Base-by-base conservation (phyloP, 2,113 vertebrate species). In the Leptodactylus fuscus region DNA sequence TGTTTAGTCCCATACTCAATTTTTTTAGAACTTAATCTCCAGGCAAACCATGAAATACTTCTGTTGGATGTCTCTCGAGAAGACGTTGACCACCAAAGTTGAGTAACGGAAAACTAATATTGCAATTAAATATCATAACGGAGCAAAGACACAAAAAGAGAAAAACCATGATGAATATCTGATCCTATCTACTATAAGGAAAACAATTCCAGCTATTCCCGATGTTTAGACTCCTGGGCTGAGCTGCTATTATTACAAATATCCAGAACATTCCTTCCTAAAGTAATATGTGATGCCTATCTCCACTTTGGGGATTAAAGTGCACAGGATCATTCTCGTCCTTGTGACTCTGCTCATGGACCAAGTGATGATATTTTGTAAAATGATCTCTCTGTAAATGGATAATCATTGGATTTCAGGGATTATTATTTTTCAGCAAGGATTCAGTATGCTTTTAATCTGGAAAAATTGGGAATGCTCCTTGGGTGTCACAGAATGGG, bases 221-320 rank as follows among this genome's bases (percentile, higher is more conserved):
- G 18, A 38, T 69, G 65, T 69, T 69, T 69, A 69, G 65, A 69
- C 65, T 69, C 18, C 65, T 9, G 10, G 32, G 9, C 65, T 69
- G 34, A 69, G 34, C 65, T 22, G 32, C 32, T 69, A 69, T 69
- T 69, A 69, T 22, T 69, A 69, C 34, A 69, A 69, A 69, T 69
- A 69, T 36, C 60, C 27, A 9, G 65, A 69, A 20, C 65, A 69
- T 69, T 69, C 65, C 65, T 36, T 1, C 16, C 0, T 38, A 38
- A 38, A 69, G 65, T 69, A 69, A 69, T 27, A 65, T 65, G 16
- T 65, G 65, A 69, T 69, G 65, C 34, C 65, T 69, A 69, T 69
- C 32, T 69, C 18, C 34, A 36, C 16, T 32, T 65, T 65, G 20
- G 58, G 29, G 58, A 62, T 62, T 62, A 62, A 69, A 22, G 65